A percentile compares a stretch with the other conserved stretches of the same genome.
phyloP scores from a whole-genome alignment of 2,797 vertebrate genomes.

The Anomalospiza imberbis region DNA sequence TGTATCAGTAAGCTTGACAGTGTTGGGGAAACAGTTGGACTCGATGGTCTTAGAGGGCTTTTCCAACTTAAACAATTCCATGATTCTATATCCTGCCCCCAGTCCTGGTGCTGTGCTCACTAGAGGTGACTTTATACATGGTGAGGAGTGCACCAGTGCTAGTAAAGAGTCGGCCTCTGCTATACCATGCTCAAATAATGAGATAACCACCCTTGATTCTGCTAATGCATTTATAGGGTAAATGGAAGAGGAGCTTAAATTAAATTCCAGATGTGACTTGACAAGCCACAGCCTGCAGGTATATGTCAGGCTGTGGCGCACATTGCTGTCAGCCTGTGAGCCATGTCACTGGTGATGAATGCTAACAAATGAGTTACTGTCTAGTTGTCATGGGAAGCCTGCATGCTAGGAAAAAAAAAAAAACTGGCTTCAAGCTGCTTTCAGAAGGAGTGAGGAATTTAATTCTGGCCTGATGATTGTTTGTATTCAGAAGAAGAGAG shows the following conservation, averaged over 20 bases:
- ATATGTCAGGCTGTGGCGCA: not conserved
- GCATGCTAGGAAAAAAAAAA: not conserved
- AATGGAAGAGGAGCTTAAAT: not conserved
- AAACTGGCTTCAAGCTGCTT: not conserved
- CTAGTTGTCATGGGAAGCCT: not conserved
- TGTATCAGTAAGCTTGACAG: not conserved
- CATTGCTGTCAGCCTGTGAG: not conserved
- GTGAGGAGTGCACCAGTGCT: accelerated
- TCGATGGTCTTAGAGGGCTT: not conserved
- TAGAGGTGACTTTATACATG: not conserved
- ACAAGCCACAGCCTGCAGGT: not conserved
- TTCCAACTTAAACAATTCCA: not conserved
- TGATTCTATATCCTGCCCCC: not conserved
- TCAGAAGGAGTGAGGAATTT: not conserved
- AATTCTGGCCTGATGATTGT: not conserved
- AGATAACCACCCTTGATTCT: not conserved
- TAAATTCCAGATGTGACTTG: not conserved
- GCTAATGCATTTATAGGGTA: not conserved
- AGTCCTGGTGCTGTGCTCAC: not conserved
- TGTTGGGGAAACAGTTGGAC: not conserved
- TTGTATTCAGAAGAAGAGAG: not conserved
- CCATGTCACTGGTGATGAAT: not conserved
- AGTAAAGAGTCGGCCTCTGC: not conserved
- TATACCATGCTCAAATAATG: not conserved
- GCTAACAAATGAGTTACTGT: not conserved